A percentile compares a stretch with the other conserved stretches of the same genome.
Evolutionary conservation across 2,797 vertebrate genomes (phyloP).

Genomic region (Microctenopoma steveboyesi): DNA sequence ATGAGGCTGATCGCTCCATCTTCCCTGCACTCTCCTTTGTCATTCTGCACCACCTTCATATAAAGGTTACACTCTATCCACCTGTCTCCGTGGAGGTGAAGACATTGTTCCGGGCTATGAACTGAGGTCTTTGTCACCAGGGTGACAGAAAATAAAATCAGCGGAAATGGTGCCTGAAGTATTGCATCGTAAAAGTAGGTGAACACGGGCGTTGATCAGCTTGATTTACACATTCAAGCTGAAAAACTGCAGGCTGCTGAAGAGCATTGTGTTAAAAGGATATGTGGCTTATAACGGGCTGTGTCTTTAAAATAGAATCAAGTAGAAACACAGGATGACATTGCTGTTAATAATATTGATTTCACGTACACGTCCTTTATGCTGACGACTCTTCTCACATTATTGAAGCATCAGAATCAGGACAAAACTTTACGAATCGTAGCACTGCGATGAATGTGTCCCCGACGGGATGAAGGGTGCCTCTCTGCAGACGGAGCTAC

Average conservation of each 20-base stretch:
- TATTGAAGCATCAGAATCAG: slow-evolving; percentile 19
- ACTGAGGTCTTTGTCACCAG: slow-evolving; percentile 32
- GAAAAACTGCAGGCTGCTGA: not conserved
- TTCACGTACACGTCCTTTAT: not conserved
- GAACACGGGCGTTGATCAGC: slow-evolving; percentile 3
- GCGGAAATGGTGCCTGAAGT: too few species aligned
- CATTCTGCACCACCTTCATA: slow-evolving; percentile 36
- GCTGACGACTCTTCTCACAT: not conserved
- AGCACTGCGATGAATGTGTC: slow-evolving; percentile 3
- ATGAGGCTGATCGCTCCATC: slow-evolving; percentile 59
- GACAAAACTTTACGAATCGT: not conserved
- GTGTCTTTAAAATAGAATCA: not conserved
- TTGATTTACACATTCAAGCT: not conserved
- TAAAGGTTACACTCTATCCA: slow-evolving; percentile 43
- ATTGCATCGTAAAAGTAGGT: not conserved
- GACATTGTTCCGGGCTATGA: slow-evolving; percentile 5
- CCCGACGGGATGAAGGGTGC: not conserved
- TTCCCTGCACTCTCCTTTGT: slow-evolving; percentile 24
- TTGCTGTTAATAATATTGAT: not conserved
- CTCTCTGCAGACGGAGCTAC: slow-evolving; percentile 11
- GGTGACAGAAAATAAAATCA: not conserved
- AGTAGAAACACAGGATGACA: not conserved
- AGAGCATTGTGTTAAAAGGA: not conserved
- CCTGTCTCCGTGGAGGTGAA: slow-evolving; percentile 36
- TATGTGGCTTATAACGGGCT: too few species aligned